Evolutionary conservation across 2,888 invertebrate genomes (phyloP), one percentile per base, ranked within the genome.

Genomic region (Epinotia nisella): DNA sequence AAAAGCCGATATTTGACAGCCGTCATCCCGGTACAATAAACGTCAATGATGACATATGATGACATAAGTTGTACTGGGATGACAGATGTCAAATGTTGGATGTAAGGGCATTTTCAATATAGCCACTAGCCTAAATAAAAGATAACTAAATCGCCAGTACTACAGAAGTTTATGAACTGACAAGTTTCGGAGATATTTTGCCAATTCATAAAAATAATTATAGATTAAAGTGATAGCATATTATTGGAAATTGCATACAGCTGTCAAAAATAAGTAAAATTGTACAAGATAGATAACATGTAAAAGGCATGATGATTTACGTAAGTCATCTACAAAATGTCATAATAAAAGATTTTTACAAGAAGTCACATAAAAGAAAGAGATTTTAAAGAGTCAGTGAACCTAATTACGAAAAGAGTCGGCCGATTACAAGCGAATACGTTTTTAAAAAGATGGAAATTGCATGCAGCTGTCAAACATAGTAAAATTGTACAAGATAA

Each of bases 381-480:
- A 35, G 35, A 35, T 35, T 35, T 35, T 9, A 24, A 24, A 10
- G 11, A 17, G 51, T 51, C 17, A 51, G 17, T 51, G 17, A 17
- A 7, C n/a, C 17, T 17, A 7, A 15, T 45, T 45, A 15, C 15
- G 45, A 15, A 19, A n/a, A 17, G 51, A 17, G 17, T 51, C 1
- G 17, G 17, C 21, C 21, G 17, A 24, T 65, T 7, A 39, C 2
- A 61, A 70, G 39, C 55, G 1, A 15, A 45, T 45, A 13, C 4
- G n/a, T n/a, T 7, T n/a, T 49, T n/a, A 49, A 0, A 45, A 45
- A 49, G 5, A 49, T 49, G 0, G 13, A 45, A 45, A 45, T 15
- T 64, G 70, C 70, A 49, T 58, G 64, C 70, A 58, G 64, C 64
- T 64, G 64, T 70, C 58, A 56, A 19, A 62, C 62, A 29, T 13